Conservation (phyloP, 2,888 invertebrate species). For the Oegoconia quadripuncta region DNA sequence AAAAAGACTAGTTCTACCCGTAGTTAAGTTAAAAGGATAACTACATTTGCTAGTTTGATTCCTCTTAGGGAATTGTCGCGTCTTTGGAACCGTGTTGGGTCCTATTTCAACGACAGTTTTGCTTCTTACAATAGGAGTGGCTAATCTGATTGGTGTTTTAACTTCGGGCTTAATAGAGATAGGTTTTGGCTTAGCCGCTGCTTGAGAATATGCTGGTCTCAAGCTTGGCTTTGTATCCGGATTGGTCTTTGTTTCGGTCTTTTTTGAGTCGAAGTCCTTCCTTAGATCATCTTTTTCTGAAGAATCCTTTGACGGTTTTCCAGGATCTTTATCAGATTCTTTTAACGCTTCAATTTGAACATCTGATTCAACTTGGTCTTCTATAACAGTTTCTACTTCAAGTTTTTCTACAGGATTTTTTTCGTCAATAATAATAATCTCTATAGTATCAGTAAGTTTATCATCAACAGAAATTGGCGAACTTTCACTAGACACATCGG, state of each 20-base stretch:
- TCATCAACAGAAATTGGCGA: constrained; percentile 35
- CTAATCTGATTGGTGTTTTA: constrained; percentile 44
- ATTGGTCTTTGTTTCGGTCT: constrained; percentile 42
- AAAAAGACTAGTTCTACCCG: constrained; percentile 66
- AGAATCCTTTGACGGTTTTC: constrained; percentile 15
- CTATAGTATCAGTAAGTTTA: constrained; percentile 13
- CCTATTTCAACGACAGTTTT: constrained; percentile 71
- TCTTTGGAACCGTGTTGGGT: constrained; percentile 40
- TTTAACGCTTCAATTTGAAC: not conserved
- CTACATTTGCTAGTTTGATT: constrained; percentile 65
- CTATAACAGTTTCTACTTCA: constrained; percentile 6
- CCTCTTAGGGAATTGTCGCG: constrained; percentile 48
- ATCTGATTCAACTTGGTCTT: constrained; percentile 19
- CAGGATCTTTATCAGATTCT: not conserved
- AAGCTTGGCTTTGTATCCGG: constrained; percentile 34
- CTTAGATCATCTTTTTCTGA: constrained; percentile 24
- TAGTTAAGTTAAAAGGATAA: constrained; percentile 73
- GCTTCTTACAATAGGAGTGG: constrained; percentile 50
- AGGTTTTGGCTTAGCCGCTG: constrained; percentile 71
- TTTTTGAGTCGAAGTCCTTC: constrained; percentile 28
- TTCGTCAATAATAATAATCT: not conserved
- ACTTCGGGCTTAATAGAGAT: constrained; percentile 48
- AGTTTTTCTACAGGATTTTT: not conserved
- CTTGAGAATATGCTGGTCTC: constrained; percentile 72
- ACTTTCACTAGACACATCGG: constrained; percentile 57